These are phyloP conservation scores for Drosophila ananassae DNA, from an alignment of 1,140 invertebrate species.

Conservation along the genomic window DNA sequence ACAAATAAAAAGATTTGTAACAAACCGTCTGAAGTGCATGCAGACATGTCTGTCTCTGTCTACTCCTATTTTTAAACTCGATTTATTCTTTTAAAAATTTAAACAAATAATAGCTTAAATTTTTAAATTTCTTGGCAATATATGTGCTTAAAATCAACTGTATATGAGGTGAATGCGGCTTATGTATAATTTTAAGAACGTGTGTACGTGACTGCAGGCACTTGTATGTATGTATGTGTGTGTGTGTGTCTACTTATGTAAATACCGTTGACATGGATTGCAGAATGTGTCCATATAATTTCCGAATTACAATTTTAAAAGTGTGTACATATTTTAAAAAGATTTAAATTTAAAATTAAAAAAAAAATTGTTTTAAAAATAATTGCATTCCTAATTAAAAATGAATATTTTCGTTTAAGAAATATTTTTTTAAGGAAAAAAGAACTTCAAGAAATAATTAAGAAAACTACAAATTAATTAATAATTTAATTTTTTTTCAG, in stretches of 20 bases:
- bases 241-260: slow-evolving; percentile 26
- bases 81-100: not conserved
- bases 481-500: slow-evolving; percentile 84
- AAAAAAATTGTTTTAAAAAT: not conserved
- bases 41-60: slow-evolving; percentile 21
- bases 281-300: slow-evolving; percentile 16
- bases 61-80: slow-evolving; percentile 5
- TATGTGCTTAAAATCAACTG: slow-evolving; percentile 6
- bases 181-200: slow-evolving; percentile 7
- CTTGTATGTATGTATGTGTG: slow-evolving; percentile 7
- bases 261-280: slow-evolving; percentile 25
- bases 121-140: not conserved
- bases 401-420: not conserved
- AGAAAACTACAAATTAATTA: not conserved
- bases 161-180: not conserved
- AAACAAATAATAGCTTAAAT: not conserved
- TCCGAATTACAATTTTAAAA: not conserved
- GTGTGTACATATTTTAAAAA: not conserved
- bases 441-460: no score
- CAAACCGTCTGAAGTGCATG: slow-evolving; percentile 16
- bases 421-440: no score
- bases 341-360: not conserved
- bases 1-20: slow-evolving; percentile 3
- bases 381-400: not conserved
- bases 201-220: slow-evolving; percentile 40